These are phyloP conservation scores for Pantherophis vulpinus DNA, from an alignment of 2,797 vertebrate species.

Conservation along the genomic window DNA sequence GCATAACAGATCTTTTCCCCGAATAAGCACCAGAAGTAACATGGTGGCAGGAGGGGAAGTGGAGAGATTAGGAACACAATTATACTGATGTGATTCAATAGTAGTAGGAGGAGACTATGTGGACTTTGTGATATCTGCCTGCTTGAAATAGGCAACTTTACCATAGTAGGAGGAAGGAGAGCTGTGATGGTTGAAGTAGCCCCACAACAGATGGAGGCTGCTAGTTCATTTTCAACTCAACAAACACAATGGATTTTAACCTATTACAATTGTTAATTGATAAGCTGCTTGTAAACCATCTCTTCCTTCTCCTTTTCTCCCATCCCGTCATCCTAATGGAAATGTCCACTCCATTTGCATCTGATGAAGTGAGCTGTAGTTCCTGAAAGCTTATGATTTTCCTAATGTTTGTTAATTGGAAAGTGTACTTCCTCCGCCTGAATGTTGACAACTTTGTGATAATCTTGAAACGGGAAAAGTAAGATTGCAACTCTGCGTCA, in stretches of 20 bases:
- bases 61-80: not conserved
- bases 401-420: not conserved
- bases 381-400: not conserved
- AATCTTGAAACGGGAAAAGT: not conserved
- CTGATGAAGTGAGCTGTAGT: not conserved
- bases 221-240: not conserved
- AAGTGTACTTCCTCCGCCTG: not conserved
- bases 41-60: not conserved
- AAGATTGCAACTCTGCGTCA: not conserved
- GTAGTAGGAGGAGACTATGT: not conserved
- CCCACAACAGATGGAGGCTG: not conserved
- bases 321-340: not conserved
- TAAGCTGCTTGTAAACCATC: not conserved
- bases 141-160: not conserved
- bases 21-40: not conserved
- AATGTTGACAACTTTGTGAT: not conserved
- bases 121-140: not conserved
- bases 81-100: not conserved
- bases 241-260: not conserved
- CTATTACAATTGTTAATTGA: not conserved
- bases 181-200: not conserved
- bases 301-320: not conserved
- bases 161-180: not conserved
- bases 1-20: not conserved
- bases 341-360: not conserved